Base-by-base conservation (phyloP, 2,797 vertebrate species). In the Lagocephalus sceleratus region DNA sequence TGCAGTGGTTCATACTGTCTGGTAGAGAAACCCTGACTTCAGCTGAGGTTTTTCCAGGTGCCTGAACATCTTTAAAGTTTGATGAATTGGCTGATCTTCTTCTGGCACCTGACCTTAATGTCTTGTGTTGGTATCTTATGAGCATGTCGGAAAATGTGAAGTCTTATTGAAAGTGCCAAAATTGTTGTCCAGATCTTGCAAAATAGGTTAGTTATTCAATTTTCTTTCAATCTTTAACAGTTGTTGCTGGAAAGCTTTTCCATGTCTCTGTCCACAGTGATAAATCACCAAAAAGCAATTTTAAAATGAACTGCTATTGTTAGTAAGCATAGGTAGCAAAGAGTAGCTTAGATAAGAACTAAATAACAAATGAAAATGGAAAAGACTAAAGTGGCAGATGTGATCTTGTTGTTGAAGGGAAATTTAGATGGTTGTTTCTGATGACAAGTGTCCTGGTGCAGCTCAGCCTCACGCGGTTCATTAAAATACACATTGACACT, bases 401-500 rank as follows among this genome's bases (percentile, higher is more conserved):
- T 8, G 14, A 41, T 43, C 10, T 43, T 42, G 16, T 20, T 20
- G 4, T 19, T 57, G 4, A 39, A 39, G 1, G 7, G 20, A 20
- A 47, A 21, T 41, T 6, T 3, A 22, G 48, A 57, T 58, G 54
- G 43, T 10, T 29, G 26, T 9, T 29, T 29, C 47, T 39, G 20
- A 14, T 1, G 0, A 47, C 17, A 26, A 5, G 32, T 29, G 59
- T 44, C 41, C 47, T 60, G 76, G 81, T 84, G 57, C 85, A 76
- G 40, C 43, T 21, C 8, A 32, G 72, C 63, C 75, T 47, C 68
- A 72, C 47, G 68, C 40, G 51, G 29, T 50, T 59, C 15, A 22
- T 45, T 61, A 47, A 73, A 53, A 68, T 74, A 43, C 51, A 50
- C 46, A 38, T 44, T 26, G 26, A 29, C 26, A 14, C 44, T 66